Base-by-base conservation (phyloP, 2,888 invertebrate genomes). In the Ceramica pisi region DNA sequence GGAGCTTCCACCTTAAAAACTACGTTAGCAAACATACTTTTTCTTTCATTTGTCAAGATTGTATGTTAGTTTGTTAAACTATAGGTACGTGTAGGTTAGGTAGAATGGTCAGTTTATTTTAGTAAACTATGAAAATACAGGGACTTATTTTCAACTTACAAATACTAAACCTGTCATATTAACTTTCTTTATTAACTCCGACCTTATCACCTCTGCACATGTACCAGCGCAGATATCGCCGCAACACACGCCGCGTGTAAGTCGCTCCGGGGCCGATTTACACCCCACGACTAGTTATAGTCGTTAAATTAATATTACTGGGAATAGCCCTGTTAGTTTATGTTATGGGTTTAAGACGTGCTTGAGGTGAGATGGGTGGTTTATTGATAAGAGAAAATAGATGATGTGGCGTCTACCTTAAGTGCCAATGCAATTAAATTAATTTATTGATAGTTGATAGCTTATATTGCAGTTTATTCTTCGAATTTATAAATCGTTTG, bases 291-390 rank as follows among this genome's bases (percentile, higher is more conserved):
- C 21, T 51, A 51, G 59, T 80, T 26, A 75, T 60, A 50, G 14
- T n/a, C 67, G 60, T 81, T 79, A 71, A 65, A 75, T 83, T 73
- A 84, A 81, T 81, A 83, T 81, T 46, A 62, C 53, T 16, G 48
- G 23, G 44, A 64, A 41, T 51, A 10, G 50, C 46, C 26, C 19
- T 35, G 62, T 62, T 44, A 26, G 61, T 56, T 60, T 23, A 41
- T 48, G 62, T 70, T 71, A 78, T 66, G 63, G 65, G 62, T 44
- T 63, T 65, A 41, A 73, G 59, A 78, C 65, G 73, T 60, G 75
- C 23, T 48, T 41, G 10, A 23, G 16, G 8, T 1, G 23, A 35
- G 5, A 21, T 51, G 48, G 64, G 48, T 38, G n/a, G 26, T 64
- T 63, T 63, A 61, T 41, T 63, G 62, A 48, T 35, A n/a, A 41